Conservation (phyloP, 2,113 vertebrate genomes). For the Sigmodon hispidus region DNA sequence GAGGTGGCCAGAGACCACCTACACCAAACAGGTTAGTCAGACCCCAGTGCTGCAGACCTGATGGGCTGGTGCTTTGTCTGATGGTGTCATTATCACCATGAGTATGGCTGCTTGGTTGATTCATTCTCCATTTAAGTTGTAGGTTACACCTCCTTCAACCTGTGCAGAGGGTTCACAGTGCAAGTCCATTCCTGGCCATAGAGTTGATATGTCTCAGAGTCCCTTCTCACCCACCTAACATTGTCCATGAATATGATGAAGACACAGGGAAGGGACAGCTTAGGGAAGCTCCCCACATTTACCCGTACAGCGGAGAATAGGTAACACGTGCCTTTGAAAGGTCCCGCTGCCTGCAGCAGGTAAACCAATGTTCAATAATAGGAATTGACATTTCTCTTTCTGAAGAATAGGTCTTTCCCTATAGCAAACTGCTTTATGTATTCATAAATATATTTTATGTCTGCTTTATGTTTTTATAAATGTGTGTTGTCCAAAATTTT, state of each 20-base stretch:
- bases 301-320: not conserved
- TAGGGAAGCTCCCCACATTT: not conserved
- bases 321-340: not conserved
- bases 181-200: not conserved
- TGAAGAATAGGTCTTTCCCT: constrained; percentile 36
- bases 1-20: constrained; percentile 95
- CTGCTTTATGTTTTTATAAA: constrained; percentile 20
- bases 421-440: constrained; percentile 12
- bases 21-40: constrained; percentile 91
- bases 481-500: not conserved
- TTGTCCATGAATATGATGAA: not conserved
- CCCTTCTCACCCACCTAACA: not conserved
- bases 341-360: not conserved
- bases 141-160: not conserved
- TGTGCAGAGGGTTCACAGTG: not conserved
- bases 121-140: not conserved
- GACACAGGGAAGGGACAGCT: not conserved
- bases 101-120: constrained; percentile 12
- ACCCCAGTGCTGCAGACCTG: not conserved
- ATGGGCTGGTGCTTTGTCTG: not conserved
- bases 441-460: constrained; percentile 5
- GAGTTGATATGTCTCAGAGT: not conserved
- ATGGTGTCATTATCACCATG: not conserved
- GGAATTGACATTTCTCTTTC: constrained; percentile 37
- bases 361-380: not conserved